Evolutionary conservation across 2,888 invertebrate species (phyloP).

Genomic region (Selenia dentaria): DNA sequence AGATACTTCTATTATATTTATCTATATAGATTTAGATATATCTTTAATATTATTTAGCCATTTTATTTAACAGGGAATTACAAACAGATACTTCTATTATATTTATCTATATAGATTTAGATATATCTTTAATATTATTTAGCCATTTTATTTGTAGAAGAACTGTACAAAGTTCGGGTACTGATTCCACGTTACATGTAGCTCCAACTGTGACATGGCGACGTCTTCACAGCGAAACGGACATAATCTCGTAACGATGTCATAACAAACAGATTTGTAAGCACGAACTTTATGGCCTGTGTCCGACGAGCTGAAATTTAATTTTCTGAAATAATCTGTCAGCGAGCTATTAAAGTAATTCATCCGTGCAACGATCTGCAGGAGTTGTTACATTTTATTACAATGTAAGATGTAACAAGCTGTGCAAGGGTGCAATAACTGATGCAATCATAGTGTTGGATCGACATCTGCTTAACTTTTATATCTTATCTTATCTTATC

Average conservation of each 20-base stretch:
- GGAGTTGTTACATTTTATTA: slow-evolving; percentile 62
- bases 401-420: slow-evolving; percentile 42
- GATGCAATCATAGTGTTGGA: slow-evolving; percentile 23
- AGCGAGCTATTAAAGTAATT: slow-evolving; percentile 79
- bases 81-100: no score
- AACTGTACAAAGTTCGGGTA: slow-evolving; percentile 13
- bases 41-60: no score
- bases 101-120: no score
- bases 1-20: no score
- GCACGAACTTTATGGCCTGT: slow-evolving; percentile 82
- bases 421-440: slow-evolving; percentile 20
- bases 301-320: slow-evolving; percentile 84
- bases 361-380: slow-evolving; percentile 62
- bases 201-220: slow-evolving; percentile 47
- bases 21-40: no score
- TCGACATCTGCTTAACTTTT: slow-evolving; percentile 24
- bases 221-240: slow-evolving; percentile 76
- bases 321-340: slow-evolving; percentile 84
- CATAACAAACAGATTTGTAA: slow-evolving; percentile 85
- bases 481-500: no score
- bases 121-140: no score
- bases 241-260: slow-evolving; percentile 84
- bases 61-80: no score
- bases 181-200: neutral
- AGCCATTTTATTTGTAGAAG: no score